Base-by-base conservation (phyloP, 2,888 invertebrate genomes). In the Drosophila neotestacea region DNA sequence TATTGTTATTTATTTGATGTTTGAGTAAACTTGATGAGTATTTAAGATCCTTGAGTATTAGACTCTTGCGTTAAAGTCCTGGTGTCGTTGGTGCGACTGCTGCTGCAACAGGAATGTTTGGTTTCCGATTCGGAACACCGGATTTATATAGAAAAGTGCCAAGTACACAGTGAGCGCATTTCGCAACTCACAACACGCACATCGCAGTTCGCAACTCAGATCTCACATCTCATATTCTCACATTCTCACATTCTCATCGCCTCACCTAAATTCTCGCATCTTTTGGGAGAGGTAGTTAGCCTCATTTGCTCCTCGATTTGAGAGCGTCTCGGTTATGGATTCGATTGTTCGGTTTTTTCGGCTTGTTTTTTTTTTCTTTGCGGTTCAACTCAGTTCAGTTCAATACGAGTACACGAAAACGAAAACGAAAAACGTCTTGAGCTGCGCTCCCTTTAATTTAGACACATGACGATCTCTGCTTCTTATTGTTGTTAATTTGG, bases 41-140 rank as follows among this genome's bases (percentile, higher is more conserved):
- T 41, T 41, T 56, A 60, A 32, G 42, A 52, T 65, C 70, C 61
- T 78, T 27, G 58, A 34, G 41, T 46, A 34, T 64, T 75, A 70
- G 73, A 69, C 88, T 71, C 39, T 50, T 48, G 60, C 13, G 42
- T 34, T 66, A 22, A 63, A 58, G 58, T 88, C 85, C 87, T 91
- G 91, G 88, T 91, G 89, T 79, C 79, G 88, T 89, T 86, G 86
- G 79, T 90, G 77, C 83, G 88, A 85, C 87, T 90, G 62, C 54
- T 62, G 76, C 65, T 78, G 89, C 88, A 90, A 89, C 91, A 91
- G 92, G 91, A 92, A 88, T 92, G 92, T 89, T 88, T 90, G 88
- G 69, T 78, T 82, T 79, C 78, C 79, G 83, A 67, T 83, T 77
- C 68, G 74, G 69, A 67, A 79, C 81, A 78, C 70, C 78, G 79